phyloP scores from a whole-genome alignment of 2,888 invertebrate species.

The Ashinkailepas kermadecensis region DNA sequence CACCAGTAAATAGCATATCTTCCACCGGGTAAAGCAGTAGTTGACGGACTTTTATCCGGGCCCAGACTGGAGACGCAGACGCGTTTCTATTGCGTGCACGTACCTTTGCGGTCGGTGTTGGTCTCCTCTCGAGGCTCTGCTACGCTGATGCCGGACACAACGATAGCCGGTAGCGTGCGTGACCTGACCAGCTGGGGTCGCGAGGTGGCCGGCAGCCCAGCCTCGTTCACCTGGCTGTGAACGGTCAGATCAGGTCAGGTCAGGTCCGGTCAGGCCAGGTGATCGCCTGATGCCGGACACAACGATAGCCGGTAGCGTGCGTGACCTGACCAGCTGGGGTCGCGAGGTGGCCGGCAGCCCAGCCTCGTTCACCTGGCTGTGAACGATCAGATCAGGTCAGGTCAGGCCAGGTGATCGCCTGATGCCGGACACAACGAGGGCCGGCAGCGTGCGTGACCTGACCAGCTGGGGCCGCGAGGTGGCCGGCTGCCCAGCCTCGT shows the following conservation, averaged over 20 bases:
- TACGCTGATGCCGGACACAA: slow-evolving; percentile 73
- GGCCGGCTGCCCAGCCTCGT: slow-evolving; percentile 29
- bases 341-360: not conserved
- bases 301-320: too few relatives aligned
- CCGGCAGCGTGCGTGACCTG: slow-evolving; percentile 75
- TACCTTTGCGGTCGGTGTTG: slow-evolving; percentile 40
- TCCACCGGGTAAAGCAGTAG: too few relatives aligned
- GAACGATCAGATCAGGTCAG: too few relatives aligned
- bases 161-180: slow-evolving; percentile 77
- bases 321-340: not conserved
- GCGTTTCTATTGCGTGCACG: not conserved
- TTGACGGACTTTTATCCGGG: too few relatives aligned
- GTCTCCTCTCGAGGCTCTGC: slow-evolving; percentile 74
- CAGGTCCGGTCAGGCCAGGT: too few relatives aligned
- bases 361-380: not conserved
- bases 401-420: too few relatives aligned
- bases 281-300: too few relatives aligned
- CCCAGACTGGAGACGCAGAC: too few relatives aligned
- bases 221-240: slow-evolving; percentile 30
- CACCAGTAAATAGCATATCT: too few relatives aligned
- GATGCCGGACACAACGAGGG: slow-evolving; percentile 77
- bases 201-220: slow-evolving; percentile 35
- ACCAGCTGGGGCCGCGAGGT: slow-evolving; percentile 61
- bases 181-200: slow-evolving; percentile 73
- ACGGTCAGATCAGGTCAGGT: slow-evolving; percentile 28